These are phyloP conservation scores for Stenurella melanura DNA, from an alignment of 2,888 invertebrate species.

Conservation along the genomic window DNA sequence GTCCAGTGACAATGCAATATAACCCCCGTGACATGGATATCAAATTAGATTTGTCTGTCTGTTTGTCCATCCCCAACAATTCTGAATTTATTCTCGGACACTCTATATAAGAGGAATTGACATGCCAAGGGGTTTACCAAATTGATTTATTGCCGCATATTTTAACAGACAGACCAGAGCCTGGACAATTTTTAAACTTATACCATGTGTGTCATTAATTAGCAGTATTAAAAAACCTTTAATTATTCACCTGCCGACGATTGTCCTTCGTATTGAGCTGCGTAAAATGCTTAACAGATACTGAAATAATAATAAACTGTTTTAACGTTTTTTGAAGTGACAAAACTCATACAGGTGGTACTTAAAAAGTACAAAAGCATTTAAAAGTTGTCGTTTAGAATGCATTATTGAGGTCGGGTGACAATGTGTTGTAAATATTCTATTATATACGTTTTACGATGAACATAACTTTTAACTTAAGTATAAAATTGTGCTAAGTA, in stretches of 20 bases:
- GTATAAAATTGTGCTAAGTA: slow-evolving; percentile 41
- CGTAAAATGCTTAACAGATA: slow-evolving; percentile 32
- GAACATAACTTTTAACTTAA: slow-evolving; percentile 44
- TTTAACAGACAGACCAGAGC: neutral
- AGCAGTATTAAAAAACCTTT: neutral
- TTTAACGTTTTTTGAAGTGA: slow-evolving; percentile 34
- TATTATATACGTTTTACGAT: slow-evolving; percentile 48
- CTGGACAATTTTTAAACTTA: neutral
- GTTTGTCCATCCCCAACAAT: too few relatives aligned
- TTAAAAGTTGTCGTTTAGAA: slow-evolving; percentile 42
- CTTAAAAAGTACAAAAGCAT: slow-evolving; percentile 32
- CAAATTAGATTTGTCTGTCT: too few relatives aligned
- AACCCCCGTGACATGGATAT: too few relatives aligned
- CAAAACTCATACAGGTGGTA: slow-evolving; percentile 39
- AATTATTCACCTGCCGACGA: slow-evolving; percentile 31
- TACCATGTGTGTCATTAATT: neutral
- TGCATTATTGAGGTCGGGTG: slow-evolving; percentile 46
- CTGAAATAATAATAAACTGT: slow-evolving; percentile 38
- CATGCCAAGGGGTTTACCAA: too few relatives aligned
- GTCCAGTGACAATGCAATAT: too few relatives aligned
- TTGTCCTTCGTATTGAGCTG: slow-evolving; percentile 26
- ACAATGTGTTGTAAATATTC: slow-evolving; percentile 55
- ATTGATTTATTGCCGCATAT: too few relatives aligned
- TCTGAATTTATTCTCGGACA: too few relatives aligned
- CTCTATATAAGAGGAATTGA: too few relatives aligned